Evolutionary conservation across 2,113 vertebrate genomes (phyloP).

Genomic region (Glaucidium brasilianum): DNA sequence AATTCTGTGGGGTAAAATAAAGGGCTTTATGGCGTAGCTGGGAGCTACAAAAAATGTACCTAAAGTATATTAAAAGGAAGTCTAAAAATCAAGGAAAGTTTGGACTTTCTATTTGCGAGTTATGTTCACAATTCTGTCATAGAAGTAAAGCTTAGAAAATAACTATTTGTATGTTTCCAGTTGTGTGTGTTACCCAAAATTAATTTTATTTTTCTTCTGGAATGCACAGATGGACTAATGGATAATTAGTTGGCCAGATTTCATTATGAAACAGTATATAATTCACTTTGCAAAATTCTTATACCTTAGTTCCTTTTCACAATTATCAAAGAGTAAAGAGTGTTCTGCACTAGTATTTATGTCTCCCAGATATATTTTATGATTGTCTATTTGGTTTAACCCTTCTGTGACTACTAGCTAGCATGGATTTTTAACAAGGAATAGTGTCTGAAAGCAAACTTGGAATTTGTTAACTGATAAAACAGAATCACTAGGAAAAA

Average conservation of each 20-base stretch:
- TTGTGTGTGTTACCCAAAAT: neutral
- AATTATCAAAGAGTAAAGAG: neutral
- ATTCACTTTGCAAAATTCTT: neutral
- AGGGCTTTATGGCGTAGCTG: neutral
- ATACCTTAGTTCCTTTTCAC: neutral
- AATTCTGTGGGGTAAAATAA: neutral
- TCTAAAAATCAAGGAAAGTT: too few relatives aligned
- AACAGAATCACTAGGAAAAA: neutral
- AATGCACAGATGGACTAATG: constrained; percentile 24
- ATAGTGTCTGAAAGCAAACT: neutral
- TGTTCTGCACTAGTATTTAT: neutral
- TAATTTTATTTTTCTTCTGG: constrained; percentile 5
- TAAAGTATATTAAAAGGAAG: too few relatives aligned
- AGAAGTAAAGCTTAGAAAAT: neutral
- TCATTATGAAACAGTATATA: neutral
- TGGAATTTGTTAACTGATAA: neutral
- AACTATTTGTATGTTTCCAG: neutral
- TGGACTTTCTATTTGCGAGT: neutral
- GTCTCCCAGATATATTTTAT: neutral
- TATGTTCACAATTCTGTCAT: neutral
- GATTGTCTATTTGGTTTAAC: neutral
- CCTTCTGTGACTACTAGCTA: neutral
- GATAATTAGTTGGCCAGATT: constrained; percentile 42
- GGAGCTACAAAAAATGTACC: neutral
- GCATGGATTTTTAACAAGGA: neutral